phyloP scores from a whole-genome alignment of 2,797 vertebrate species.

The Apogon talboti region DNA sequence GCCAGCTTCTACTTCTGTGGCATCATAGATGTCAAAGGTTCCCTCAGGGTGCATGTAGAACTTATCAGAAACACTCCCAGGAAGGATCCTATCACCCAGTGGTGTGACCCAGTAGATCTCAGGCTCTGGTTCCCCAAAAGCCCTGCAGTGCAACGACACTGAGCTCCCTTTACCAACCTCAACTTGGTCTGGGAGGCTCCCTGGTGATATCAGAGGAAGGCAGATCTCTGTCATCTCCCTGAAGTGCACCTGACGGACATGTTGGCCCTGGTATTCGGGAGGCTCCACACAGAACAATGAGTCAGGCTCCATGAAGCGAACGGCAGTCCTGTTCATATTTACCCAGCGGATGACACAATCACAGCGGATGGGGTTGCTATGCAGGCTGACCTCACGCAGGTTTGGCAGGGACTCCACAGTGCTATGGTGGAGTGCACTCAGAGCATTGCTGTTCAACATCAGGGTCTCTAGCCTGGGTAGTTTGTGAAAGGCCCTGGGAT shows the following conservation, averaged over 20 bases:
- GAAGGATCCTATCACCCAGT: conserved; percentile 86
- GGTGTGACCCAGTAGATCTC: conserved; percentile 96
- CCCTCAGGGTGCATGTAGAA: conserved; percentile 92
- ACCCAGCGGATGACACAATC: conserved; percentile 96
- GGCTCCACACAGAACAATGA: conserved; percentile 92
- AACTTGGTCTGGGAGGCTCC: conserved; percentile 86
- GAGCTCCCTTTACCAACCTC: conserved; percentile 83
- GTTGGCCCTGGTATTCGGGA: conserved; percentile 92
- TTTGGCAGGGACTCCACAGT: conserved; percentile 92
- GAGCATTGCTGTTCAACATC: conserved; percentile 93
- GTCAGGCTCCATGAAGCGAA: conserved; percentile 94
- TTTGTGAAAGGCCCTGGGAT: conserved; percentile 91
- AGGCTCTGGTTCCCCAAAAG: conserved; percentile 92
- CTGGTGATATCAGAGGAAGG: conserved; percentile 91
- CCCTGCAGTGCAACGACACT: conserved; percentile 91
- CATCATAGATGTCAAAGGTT: conserved; percentile 88
- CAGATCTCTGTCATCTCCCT: conserved; percentile 96
- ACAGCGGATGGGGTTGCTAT: conserved; percentile 94
- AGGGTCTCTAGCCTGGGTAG: conserved; percentile 92
- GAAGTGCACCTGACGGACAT: conserved; percentile 91
- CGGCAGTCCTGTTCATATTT: conserved; percentile 91
- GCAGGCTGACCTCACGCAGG: conserved; percentile 92
- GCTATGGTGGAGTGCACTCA: conserved; percentile 90
- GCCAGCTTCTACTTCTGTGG: conserved; percentile 88
- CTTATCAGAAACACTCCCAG: conserved; percentile 86